Conservation (phyloP, 37 sponge, comb jelly and placozoan species). For the Tethya wilhelma region DNA sequence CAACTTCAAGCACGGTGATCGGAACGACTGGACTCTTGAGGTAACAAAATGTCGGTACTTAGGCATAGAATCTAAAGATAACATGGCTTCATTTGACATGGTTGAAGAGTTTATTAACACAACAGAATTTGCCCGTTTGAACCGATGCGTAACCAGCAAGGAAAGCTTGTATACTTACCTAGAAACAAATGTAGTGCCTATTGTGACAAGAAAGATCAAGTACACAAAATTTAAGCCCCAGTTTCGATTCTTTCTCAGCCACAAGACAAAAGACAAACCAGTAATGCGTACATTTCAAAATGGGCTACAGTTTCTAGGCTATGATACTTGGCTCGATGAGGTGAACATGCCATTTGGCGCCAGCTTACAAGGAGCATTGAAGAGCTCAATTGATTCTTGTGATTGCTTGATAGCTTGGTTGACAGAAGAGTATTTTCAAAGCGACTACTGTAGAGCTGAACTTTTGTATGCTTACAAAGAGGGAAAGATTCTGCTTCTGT, state of each 20-base stretch:
- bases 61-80: conserved; percentile 8
- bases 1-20: conserved; percentile 23
- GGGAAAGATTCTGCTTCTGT: conserved; percentile 39
- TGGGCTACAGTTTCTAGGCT: conserved; percentile 40
- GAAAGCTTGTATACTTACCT: conserved; percentile 29
- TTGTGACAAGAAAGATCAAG: conserved; percentile 49
- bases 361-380: not conserved
- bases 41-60: conserved; percentile 33
- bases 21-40: conserved; percentile 35
- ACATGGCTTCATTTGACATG: conserved; percentile 50
- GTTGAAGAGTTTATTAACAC: conserved; percentile 33
- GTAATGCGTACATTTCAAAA: conserved; percentile 39
- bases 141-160: not conserved
- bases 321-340: conserved; percentile 41
- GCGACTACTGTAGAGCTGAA: conserved; percentile 45
- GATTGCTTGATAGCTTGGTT: conserved; percentile 54
- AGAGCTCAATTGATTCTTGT: conserved; percentile 15
- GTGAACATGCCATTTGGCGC: conserved; percentile 17
- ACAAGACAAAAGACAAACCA: conserved; percentile 28
- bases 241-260: conserved; percentile 43
- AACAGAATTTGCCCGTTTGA: conserved; percentile 3
- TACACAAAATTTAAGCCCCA: conserved; percentile 43
- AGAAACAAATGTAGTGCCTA: conserved; percentile 17
- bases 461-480: conserved; percentile 24
- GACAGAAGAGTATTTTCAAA: conserved; percentile 30